phyloP scores from a whole-genome alignment of 2,797 vertebrate species.

The Dendrocincla tyrannina region DNA sequence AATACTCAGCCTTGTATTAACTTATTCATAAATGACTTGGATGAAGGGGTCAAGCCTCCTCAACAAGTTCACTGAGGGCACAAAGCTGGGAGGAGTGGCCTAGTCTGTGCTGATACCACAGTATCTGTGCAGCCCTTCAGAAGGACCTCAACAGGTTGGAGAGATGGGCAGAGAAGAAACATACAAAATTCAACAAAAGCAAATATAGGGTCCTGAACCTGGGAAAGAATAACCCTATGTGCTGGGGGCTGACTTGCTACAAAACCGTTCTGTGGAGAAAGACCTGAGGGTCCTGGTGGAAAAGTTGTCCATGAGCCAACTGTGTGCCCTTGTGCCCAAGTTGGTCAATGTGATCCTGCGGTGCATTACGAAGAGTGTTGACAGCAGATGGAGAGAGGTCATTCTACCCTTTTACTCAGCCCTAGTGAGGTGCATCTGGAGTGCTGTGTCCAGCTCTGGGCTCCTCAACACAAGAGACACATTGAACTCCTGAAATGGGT shows the following conservation, averaged over 20 bases:
- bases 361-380: neutral
- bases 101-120: neutral
- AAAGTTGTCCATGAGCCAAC: neutral
- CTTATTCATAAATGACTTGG: neutral
- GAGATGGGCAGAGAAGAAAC: neutral
- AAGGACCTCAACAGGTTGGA: neutral
- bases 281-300: neutral
- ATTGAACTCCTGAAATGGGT: neutral
- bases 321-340: neutral
- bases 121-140: neutral
- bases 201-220: neutral
- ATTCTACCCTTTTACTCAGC: neutral
- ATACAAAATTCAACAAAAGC: neutral
- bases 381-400: neutral
- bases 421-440: neutral
- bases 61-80: neutral
- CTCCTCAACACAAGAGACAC: neutral
- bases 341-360: neutral
- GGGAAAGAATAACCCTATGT: neutral
- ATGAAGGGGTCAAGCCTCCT: neutral
- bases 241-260: neutral
- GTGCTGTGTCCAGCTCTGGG: neutral
- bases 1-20: neutral
- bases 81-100: neutral
- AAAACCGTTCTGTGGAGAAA: neutral